Evolutionary conservation across 2,113 vertebrate species (phyloP), one percentile per base, ranked within the genome.

Genomic region (Archocentrus centrarchus): DNA sequence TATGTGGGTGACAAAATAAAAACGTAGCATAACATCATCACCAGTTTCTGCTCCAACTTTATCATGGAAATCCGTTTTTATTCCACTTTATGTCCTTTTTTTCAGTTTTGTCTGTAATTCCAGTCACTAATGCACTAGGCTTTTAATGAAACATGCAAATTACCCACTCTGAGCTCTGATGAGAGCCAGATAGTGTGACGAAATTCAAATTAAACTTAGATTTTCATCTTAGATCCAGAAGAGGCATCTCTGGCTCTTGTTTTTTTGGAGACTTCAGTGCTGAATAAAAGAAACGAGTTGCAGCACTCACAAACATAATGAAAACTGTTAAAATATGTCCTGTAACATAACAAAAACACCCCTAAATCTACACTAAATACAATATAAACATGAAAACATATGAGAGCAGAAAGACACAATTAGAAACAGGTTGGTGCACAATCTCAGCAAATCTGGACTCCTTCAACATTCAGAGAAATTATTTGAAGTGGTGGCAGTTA

Each of bases 401-500:
- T 11, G 27, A 22, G 11, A 77, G 57, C 18, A 59, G 4, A 44
- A 79, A 66, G 44, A 53, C n/a, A 20, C 27, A n/a, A 24, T n/a
- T 59, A 20, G 41, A 70, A 79, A 58, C 27, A 81, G n/a, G 62
- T 41, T n/a, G 20, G 13, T 17, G 24, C 58, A 35, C 37, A 75
- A 20, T 32, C 6, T 64, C 8, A 57, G 11, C 39, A 10, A 79
- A 39, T 80, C 27, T 77, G 57, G 47, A 79, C 50, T 76, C 86
- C 68, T 83, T 91, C 87, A 80, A 47, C 44, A 66, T 76, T 86
- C 9, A 57, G 76, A 80, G 11, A 70, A 17, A 60, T 59, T 44
- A 18, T 41, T 32, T 53, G 22, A 55, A 75, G 59, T 70, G 7
- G 27, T 32, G 18, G 22, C 11, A 41, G 27, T 82, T 79, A 30